phyloP scores from a whole-genome alignment of 2,888 invertebrate genomes.

The Eremobia ochroleuca region DNA sequence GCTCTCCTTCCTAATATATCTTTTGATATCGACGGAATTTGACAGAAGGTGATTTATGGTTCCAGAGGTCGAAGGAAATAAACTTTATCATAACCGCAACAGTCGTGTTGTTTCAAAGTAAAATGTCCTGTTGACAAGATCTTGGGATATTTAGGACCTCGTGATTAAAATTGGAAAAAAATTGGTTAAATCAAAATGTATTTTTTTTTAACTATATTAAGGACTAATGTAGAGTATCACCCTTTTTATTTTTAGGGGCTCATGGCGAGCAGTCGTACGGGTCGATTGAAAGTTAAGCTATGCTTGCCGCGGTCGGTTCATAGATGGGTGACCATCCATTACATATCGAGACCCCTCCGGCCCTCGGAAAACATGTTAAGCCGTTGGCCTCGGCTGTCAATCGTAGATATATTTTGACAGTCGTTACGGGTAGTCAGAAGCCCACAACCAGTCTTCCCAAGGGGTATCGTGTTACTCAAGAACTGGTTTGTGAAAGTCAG shows the following conservation, averaged over 20 bases:
- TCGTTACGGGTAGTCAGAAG: not conserved
- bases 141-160: not conserved
- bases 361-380: not conserved
- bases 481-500: not conserved
- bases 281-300: not conserved
- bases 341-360: not conserved
- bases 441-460: not conserved
- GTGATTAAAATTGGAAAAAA: not conserved
- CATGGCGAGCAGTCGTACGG: not conserved
- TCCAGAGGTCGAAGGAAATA: slow-evolving; percentile 35
- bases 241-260: not conserved
- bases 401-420: not conserved
- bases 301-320: not conserved
- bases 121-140: slow-evolving; percentile 26
- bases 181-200: not conserved
- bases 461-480: not conserved
- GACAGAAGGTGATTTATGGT: slow-evolving; percentile 57
- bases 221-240: not conserved
- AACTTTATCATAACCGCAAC: slow-evolving; percentile 29
- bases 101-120: slow-evolving; percentile 24
- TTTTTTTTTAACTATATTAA: not conserved
- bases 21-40: slow-evolving; percentile 52
- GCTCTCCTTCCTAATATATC: slow-evolving; percentile 34
- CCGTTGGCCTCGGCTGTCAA: not conserved
- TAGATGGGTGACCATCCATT: not conserved